Evolutionary conservation across 1,140 invertebrate species (phyloP), one percentile per base, ranked within the genome.

Genomic region (Cyrtorhinus lividipennis): DNA sequence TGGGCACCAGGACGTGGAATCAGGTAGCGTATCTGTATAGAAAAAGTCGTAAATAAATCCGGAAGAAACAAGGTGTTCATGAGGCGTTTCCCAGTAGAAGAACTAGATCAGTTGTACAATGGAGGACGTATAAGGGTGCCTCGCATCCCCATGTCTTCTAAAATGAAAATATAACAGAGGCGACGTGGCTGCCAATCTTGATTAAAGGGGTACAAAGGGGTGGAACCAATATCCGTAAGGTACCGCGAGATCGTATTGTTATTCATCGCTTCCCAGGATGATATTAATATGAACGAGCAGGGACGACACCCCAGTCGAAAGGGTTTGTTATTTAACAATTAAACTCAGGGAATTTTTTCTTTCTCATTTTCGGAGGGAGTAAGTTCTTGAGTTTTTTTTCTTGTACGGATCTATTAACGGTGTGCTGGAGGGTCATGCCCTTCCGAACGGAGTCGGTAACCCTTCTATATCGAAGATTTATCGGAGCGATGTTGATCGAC

Each of bases 251-350:
- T 8, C 8, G 48, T 20, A 18, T 59, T 59, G 58, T 59, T 59
- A 59, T 59, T 59, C 58, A 59, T 59, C 24, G 58, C 58, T 59
- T 59, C 58, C 58, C 58, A 26, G 58, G 56, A 57, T 57, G 24
- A 59, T 30, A 30, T 59, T 59, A 59, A 59, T 59, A 59, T 26
- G n/a, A 24, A 59, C 10, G 26, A 8, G 22, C n/a, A 30, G 27
- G 58, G 27, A 30, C 13, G 58, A 26, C 5, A 22, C n/a, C 24
- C 20, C 20, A 56, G 56, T 58, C 8, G 24, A 24, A 59, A 30
- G 27, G 58, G 58, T 59, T 59, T 59, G 58, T 59, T 59, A 59
- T 59, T 59, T 59, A 59, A 59, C 58, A 59, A 59, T 59, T 59
- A 59, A 30, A 59, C 26, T 30, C n/a, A 30, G 20, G 20, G 48